Evolutionary conservation across 2,113 vertebrate genomes (phyloP).

Genomic region (Myotis brandtii): DNA sequence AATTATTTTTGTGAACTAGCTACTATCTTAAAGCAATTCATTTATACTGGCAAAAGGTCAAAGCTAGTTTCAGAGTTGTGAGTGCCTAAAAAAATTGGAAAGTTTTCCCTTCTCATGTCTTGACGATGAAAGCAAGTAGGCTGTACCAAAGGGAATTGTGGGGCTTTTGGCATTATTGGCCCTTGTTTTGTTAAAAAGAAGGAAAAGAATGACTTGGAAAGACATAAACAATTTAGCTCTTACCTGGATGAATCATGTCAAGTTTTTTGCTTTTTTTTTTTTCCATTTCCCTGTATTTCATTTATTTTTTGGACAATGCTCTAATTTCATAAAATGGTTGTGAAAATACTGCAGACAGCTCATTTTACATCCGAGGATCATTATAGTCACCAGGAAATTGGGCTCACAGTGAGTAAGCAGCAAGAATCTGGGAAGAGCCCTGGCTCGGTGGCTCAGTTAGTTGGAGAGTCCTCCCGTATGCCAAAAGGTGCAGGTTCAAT

Average conservation of each 20-base stretch:
- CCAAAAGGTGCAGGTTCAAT: background rate
- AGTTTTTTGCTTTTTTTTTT: background rate
- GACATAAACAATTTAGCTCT: background rate
- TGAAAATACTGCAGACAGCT: background rate
- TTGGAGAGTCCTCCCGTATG: background rate
- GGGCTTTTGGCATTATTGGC: background rate
- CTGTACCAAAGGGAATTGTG: background rate
- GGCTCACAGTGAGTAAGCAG: background rate
- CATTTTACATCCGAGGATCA: background rate
- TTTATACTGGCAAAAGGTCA: slow-evolving; percentile 69
- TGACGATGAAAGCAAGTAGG: background rate
- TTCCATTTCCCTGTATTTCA: background rate
- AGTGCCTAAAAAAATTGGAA: slow-evolving; percentile 53
- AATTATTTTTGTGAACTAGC: slow-evolving; percentile 42
- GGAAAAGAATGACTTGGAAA: slow-evolving; percentile 39
- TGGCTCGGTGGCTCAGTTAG: background rate
- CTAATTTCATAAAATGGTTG: slow-evolving; percentile 10
- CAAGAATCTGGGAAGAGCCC: background rate
- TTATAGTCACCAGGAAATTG: background rate
- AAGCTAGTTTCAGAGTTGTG: slow-evolving; percentile 16
- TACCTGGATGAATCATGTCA: background rate
- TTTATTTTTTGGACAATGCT: background rate
- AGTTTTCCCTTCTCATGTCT: background rate
- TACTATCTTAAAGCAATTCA: slow-evolving; percentile 64
- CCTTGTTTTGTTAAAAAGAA: background rate